Percentiles rank a stretch among this genome's conserved stretches.
These are phyloP conservation scores for Lepidotrigona ventralis DNA, from an alignment of 1,140 invertebrate species.

Conservation along the genomic window DNA sequence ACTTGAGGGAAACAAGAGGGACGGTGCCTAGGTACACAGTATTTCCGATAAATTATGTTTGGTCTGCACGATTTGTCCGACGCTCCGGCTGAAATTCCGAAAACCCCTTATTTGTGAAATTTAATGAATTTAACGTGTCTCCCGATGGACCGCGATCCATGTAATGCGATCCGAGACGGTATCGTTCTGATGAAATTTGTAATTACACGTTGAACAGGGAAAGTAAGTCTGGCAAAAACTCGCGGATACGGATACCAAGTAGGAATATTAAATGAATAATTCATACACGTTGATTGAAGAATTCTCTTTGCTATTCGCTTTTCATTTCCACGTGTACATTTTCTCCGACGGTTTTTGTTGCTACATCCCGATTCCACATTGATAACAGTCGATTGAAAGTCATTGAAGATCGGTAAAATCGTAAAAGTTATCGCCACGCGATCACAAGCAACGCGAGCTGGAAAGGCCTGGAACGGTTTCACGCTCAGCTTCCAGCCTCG, in stretches of 20 bases:
- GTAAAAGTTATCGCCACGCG: background rate
- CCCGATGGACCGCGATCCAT: no score
- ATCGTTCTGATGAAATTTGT: background rate
- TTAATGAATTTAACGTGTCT: background rate
- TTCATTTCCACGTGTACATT: background rate
- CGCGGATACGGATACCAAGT: background rate
- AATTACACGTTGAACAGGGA: background rate
- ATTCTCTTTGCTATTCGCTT: background rate
- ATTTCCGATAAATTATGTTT: slow-evolving; percentile 72
- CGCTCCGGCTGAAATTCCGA: background rate
- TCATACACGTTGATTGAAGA: background rate
- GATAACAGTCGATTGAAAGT: background rate
- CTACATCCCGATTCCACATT: no score
- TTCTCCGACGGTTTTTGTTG: no score
- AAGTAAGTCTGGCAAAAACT: background rate
- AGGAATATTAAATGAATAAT: background rate
- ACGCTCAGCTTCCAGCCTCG: slow-evolving; percentile 30
- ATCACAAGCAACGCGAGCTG: background rate
- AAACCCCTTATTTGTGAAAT: slow-evolving; percentile 3
- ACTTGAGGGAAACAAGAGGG: slow-evolving; percentile 23
- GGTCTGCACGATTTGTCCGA: slow-evolving; percentile 54
- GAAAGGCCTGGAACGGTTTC: slow-evolving; percentile 24
- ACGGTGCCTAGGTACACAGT: slow-evolving; percentile 63
- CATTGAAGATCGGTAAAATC: background rate
- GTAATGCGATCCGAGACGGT: background rate